phyloP scores from a whole-genome alignment of 64 coral and sea anemone genomes.

The Astreopora myriophthalma region DNA sequence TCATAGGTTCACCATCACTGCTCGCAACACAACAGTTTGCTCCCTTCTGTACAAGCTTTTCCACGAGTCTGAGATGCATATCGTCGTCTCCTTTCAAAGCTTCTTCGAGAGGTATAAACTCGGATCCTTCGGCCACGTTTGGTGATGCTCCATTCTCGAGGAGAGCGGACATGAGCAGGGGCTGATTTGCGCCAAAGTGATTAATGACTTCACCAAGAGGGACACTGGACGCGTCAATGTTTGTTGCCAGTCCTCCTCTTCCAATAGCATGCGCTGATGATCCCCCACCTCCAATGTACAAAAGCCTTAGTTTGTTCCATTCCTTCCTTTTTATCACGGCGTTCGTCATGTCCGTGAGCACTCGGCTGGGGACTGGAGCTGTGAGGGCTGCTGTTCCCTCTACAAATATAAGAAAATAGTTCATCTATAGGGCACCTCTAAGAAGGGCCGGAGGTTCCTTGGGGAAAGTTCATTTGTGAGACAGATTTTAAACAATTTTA shows the following conservation, averaged over 20 bases:
- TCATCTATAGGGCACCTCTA: not conserved
- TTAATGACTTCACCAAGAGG: conserved; percentile 69
- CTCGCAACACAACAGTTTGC: conserved; percentile 32
- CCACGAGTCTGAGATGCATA: conserved; percentile 48
- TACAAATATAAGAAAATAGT: not conserved
- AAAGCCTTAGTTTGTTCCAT: conserved; percentile 55
- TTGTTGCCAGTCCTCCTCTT: conserved; percentile 68
- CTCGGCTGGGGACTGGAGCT: not conserved
- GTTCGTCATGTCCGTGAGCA: conserved; percentile 20
- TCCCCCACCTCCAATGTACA: conserved; percentile 82
- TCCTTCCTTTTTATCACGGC: not conserved
- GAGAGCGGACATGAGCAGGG: conserved; percentile 49
- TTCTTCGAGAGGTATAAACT: conserved; percentile 25
- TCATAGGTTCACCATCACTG: conserved; percentile 13
- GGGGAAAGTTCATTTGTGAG: no score
- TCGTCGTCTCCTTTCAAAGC: not conserved
- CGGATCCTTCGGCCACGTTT: conserved; percentile 48
- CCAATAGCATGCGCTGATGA: not conserved
- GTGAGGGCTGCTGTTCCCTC: conserved; percentile 58
- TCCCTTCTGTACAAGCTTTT: conserved; percentile 57
- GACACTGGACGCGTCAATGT: not conserved
- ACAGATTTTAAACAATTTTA: no score
- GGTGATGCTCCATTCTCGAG: conserved; percentile 63
- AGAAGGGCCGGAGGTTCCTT: no score
- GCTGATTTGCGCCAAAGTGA: not conserved